Evolutionary conservation across 2,113 vertebrate species (phyloP).

Genomic region (Natator depressus): DNA sequence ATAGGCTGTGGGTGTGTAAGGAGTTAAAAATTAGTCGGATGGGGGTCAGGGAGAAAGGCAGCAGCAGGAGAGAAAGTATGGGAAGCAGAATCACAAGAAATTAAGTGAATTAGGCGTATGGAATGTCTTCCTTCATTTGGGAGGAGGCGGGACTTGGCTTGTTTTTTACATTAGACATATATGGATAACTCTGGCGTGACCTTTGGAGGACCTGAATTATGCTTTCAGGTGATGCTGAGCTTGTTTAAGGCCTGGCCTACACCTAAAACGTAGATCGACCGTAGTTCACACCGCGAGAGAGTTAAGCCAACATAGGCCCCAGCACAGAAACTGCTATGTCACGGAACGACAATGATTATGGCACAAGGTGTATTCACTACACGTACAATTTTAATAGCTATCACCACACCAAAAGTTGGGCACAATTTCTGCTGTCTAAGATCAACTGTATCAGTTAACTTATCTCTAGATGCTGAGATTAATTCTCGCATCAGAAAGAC

Average conservation of each 20-base stretch:
- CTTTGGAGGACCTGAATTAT: background rate
- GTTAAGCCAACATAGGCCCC: background rate
- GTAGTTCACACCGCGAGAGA: background rate
- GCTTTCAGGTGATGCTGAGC: background rate
- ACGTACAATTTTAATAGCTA: background rate
- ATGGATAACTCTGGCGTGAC: background rate
- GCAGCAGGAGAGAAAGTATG: background rate
- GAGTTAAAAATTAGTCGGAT: background rate
- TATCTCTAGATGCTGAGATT: background rate
- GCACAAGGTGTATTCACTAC: background rate
- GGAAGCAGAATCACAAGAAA: background rate
- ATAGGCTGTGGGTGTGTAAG: background rate
- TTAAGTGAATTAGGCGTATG: background rate
- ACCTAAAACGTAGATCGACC: background rate
- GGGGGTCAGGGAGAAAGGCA: background rate
- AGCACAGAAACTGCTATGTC: background rate
- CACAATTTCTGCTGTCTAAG: background rate
- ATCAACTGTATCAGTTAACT: background rate
- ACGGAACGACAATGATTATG: background rate
- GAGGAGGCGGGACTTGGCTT: background rate
- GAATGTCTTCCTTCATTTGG: background rate
- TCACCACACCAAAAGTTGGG: background rate
- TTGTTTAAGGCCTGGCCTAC: background rate
- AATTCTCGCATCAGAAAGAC: background rate
- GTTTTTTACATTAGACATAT: background rate